Percentiles rank a stretch among this genome's conserved stretches.
Conservation (phyloP, 2,113 vertebrate species). For the Ochotona princeps region DNA sequence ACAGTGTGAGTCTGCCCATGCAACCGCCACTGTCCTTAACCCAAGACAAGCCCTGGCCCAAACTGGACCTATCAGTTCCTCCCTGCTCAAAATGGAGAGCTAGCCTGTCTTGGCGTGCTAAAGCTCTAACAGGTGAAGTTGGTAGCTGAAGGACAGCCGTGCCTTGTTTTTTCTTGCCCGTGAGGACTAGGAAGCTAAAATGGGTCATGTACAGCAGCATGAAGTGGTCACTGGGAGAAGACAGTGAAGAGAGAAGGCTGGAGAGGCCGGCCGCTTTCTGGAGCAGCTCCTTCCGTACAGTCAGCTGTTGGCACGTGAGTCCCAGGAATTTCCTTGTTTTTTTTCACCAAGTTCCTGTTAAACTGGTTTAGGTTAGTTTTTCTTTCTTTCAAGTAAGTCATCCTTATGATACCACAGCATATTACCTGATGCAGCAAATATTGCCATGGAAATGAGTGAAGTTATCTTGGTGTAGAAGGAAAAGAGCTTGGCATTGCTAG, state of each 20-base stretch:
- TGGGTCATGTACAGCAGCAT: not conserved
- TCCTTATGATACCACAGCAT: not conserved
- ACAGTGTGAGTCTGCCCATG: not conserved
- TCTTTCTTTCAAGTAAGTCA: constrained; percentile 2
- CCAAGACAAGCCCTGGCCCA: not conserved
- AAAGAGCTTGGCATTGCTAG: not conserved
- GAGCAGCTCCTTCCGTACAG: not conserved
- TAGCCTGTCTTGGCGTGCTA: not conserved
- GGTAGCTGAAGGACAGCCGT: not conserved
- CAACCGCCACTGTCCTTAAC: not conserved
- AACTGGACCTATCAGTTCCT: not conserved
- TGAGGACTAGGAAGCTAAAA: not conserved
- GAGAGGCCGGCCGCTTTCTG: not conserved
- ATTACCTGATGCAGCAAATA: not conserved
- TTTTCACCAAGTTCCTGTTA: constrained; percentile 14
- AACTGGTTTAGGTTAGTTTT: not conserved
- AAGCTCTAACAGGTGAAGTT: not conserved
- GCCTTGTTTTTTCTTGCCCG: not conserved
- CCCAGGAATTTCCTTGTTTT: not conserved
- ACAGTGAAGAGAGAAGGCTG: not conserved
- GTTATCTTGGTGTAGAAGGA: not conserved
- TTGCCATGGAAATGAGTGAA: not conserved
- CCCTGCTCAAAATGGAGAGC: not conserved
- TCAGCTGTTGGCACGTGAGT: not conserved
- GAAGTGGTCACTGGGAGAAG: not conserved